Conservation (phyloP, 2,113 vertebrate genomes). For the Tachysurus fulvidraco region DNA sequence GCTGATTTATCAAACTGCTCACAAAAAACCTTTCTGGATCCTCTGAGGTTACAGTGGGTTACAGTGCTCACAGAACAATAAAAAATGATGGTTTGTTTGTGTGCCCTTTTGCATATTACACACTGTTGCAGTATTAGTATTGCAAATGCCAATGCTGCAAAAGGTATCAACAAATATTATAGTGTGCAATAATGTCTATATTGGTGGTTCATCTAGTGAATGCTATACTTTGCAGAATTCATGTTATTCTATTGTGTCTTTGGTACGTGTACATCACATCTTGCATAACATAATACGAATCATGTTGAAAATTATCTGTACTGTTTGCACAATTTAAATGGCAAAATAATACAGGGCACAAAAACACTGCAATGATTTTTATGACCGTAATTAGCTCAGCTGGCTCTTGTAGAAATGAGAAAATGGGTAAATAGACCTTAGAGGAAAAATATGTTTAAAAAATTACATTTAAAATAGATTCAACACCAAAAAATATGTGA, state of each 20-base stretch:
- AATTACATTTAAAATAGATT: not conserved
- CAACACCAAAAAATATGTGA: not conserved
- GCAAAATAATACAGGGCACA: not conserved
- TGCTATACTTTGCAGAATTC: not conserved
- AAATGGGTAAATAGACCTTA: not conserved
- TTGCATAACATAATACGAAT: not conserved
- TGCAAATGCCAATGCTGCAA: not conserved
- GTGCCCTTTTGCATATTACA: constrained; percentile 11
- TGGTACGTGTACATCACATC: not conserved
- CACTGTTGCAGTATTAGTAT: not conserved
- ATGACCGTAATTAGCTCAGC: not conserved
- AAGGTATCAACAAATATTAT: not conserved
- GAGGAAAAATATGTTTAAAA: not conserved
- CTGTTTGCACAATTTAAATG: not conserved
- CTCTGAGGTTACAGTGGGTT: not conserved
- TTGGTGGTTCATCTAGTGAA: not conserved
- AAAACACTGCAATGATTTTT: not conserved
- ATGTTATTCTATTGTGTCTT: not conserved
- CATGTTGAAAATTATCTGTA: not conserved
- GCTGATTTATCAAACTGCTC: constrained; percentile 16
- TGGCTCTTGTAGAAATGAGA: not conserved
- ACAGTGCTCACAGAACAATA: not conserved
- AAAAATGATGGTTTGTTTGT: constrained; percentile 10
- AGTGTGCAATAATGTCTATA: not conserved
- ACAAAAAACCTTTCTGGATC: not conserved